Conservation (phyloP, 2,113 vertebrate species). For the Rhinopomastus cyanomelas region DNA sequence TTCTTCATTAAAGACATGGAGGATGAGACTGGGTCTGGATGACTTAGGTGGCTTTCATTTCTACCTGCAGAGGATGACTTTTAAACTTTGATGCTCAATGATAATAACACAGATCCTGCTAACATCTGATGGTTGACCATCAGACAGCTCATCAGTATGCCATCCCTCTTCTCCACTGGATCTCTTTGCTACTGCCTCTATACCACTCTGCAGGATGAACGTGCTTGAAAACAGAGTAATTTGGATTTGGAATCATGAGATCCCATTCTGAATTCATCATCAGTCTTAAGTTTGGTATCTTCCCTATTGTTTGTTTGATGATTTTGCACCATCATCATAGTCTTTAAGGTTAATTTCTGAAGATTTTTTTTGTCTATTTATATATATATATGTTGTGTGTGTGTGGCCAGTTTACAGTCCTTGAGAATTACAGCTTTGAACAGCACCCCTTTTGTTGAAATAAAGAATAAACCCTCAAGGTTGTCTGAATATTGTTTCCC, state of each 20-base stretch:
- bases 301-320: neutral
- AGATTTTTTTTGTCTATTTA: neutral
- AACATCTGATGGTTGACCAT: neutral
- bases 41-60: neutral
- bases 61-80: neutral
- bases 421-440: neutral
- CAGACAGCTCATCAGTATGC: neutral
- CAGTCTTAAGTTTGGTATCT: neutral
- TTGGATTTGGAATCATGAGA: neutral
- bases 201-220: neutral
- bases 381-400: too few relatives aligned
- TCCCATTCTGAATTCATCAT: neutral
- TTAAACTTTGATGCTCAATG: neutral
- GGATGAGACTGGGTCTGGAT: neutral
- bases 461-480: neutral
- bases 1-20: neutral
- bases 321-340: neutral
- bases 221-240: too few relatives aligned
- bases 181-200: neutral
- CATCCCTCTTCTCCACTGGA: neutral
- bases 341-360: neutral
- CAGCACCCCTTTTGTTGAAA: neutral
- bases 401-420: neutral
- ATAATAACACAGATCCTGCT: neutral
- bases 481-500: neutral